Base-by-base conservation (phyloP, 2,888 invertebrate species). In the Tanypteryx hageni region DNA sequence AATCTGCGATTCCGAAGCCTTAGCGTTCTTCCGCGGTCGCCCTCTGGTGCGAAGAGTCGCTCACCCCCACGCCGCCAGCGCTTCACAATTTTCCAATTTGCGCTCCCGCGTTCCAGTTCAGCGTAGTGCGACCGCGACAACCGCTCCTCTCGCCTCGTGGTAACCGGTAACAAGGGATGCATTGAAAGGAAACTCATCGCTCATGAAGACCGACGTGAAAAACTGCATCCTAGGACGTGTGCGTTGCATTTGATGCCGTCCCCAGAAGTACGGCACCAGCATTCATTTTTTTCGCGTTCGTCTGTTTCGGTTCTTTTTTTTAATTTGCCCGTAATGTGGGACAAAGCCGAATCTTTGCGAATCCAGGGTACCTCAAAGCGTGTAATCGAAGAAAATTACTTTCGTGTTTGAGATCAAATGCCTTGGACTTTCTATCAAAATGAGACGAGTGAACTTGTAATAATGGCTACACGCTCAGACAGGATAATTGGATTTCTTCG, bases 71-170 rank as follows among this genome's bases (percentile, higher is more conserved):
- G n/a, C 64, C 31, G 31, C 18, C 83, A 31, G 89, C 44, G n/a
- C 89, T 64, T 89, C 86, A 86, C 89, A 89, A 89, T 89, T 64
- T 89, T 89, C 89, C 89, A 89, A 89, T 89, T 89, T 27, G 89
- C 89, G 89, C 89, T 83, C 27, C n/a, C 89, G 89, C 89, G 44
- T 89, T 89, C 89, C 68, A 64, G 64, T 89, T 89, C 89, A 89
- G 64, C 64, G 31, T 64, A 18, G 89, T 61, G 86, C 58, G 61
- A 64, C 64, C 89, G 64, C 86, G 4, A 3, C 61, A 59, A 57
- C 86, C 59, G 27, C 58, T 11, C 22, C 82, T 14, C 82, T 11
- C 82, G 82, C 31, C 11, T 4, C 31, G 61, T 61, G 27, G 64
- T 10, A 64, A 64, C 89, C 56, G 56, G 44, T 57, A n/a, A 89